These are phyloP conservation scores for Caenorhabditis brenneri DNA, from an alignment of 1,140 invertebrate species.

Conservation along the genomic window DNA sequence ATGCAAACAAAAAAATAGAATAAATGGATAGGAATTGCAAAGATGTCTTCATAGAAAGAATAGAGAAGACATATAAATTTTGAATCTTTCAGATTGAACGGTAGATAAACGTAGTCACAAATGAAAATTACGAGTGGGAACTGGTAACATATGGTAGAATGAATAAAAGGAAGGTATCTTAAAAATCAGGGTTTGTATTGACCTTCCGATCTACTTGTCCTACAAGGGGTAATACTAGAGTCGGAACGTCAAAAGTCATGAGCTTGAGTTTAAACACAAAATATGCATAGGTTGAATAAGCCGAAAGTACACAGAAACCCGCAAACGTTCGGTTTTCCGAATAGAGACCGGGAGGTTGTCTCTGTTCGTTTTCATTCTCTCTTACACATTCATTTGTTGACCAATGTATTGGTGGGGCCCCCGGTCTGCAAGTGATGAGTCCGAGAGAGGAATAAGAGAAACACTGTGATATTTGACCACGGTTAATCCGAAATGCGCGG, in stretches of 20 bases:
- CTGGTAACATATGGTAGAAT: neutral
- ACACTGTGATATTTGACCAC: constrained; percentile 42
- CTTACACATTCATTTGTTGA: constrained; percentile 32
- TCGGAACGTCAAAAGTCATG: neutral
- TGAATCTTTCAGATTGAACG: neutral
- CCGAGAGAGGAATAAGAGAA: constrained; percentile 6
- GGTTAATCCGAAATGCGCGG: constrained; percentile 42
- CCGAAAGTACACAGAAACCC: constrained; percentile 33
- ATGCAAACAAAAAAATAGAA: too few relatives aligned
- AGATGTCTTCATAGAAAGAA: too few relatives aligned
- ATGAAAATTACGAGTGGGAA: neutral
- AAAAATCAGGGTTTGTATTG: neutral
- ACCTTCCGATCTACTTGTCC: neutral
- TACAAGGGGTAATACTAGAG: neutral
- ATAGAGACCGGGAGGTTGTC: neutral
- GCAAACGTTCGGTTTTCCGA: neutral
- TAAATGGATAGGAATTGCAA: too few relatives aligned
- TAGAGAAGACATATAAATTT: too few relatives aligned
- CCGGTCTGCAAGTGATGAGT: constrained; percentile 27
- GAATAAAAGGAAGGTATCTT: neutral
- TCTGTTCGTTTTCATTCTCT: constrained; percentile 15
- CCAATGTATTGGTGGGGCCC: constrained; percentile 15
- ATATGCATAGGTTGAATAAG: constrained; percentile 29
- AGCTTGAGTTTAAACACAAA: neutral
- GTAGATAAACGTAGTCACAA: neutral